Percentiles rank a stretch among this genome's conserved stretches.
Evolutionary conservation across 2,113 vertebrate genomes (phyloP).

Genomic region (Phaethornis superciliosus): DNA sequence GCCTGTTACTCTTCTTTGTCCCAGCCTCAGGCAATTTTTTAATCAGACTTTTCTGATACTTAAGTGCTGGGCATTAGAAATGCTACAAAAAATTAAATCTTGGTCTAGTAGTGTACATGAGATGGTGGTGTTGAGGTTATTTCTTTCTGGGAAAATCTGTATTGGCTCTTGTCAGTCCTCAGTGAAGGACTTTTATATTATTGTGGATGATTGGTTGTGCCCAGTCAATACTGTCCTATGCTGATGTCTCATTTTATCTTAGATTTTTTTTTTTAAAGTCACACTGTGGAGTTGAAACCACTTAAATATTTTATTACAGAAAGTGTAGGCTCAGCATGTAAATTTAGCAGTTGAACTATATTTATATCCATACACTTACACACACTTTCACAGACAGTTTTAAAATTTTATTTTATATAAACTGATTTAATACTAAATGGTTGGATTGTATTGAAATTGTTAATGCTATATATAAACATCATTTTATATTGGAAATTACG

Average conservation of each 20-base stretch:
- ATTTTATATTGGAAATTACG: conserved; percentile 3
- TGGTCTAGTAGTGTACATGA: neutral
- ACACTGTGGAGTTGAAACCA: conserved; percentile 14
- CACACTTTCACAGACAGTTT: neutral
- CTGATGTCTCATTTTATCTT: conserved; percentile 30
- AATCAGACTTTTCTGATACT: neutral
- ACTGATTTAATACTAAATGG: neutral
- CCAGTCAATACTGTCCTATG: conserved; percentile 9
- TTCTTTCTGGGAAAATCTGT: neutral
- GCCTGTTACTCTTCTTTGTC: neutral
- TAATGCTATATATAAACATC: neutral
- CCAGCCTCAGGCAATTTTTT: neutral
- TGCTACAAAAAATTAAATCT: neutral
- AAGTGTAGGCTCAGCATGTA: conserved; percentile 37
- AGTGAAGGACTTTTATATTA: neutral
- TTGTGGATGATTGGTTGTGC: neutral
- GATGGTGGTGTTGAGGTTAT: neutral
- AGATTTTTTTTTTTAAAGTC: neutral
- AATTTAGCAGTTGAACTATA: conserved; percentile 15
- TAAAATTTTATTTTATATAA: neutral
- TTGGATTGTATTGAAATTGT: neutral
- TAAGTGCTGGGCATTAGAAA: neutral
- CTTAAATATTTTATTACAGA: conserved; percentile 70
- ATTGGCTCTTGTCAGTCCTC: neutral
- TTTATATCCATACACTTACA: neutral